Evolutionary conservation across 2,113 vertebrate species (phyloP).

Genomic region (Beaufortia kweichowensis): DNA sequence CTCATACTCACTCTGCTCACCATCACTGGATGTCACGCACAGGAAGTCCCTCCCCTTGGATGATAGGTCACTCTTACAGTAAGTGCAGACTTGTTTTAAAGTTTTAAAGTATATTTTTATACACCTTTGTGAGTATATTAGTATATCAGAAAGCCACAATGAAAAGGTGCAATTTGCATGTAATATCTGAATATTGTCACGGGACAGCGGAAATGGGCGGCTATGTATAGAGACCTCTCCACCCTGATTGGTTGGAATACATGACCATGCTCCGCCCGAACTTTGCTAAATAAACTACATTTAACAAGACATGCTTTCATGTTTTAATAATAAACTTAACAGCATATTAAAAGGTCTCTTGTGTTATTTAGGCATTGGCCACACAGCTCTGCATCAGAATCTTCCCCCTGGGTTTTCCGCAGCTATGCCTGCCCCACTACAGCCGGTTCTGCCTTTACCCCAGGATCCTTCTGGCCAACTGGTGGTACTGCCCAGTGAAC

Average conservation of each 20-base stretch:
- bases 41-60: slow-evolving; percentile 95
- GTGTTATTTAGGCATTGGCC: slow-evolving; percentile 81
- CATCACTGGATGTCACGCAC: slow-evolving; percentile 94
- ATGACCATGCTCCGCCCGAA: too few species aligned
- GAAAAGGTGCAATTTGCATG: too few species aligned
- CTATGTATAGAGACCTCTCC: too few species aligned
- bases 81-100: slow-evolving; percentile 4
- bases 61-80: slow-evolving; percentile 95
- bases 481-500: slow-evolving; percentile 90
- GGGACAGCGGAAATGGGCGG: too few species aligned
- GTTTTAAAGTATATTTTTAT: too few species aligned
- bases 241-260: too few species aligned
- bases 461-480: slow-evolving; percentile 89
- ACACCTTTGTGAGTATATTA: too few species aligned
- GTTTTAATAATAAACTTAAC: background rate
- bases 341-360: background rate
- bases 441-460: slow-evolving; percentile 89
- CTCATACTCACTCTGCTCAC: slow-evolving; percentile 84
- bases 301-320: background rate
- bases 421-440: slow-evolving; percentile 88
- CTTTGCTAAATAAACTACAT: too few species aligned
- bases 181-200: too few species aligned
- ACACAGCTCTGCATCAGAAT: slow-evolving; percentile 92
- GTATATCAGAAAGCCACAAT: too few species aligned
- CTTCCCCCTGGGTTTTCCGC: slow-evolving; percentile 89